These are phyloP conservation scores for Cosmia pyralina DNA, from an alignment of 2,888 invertebrate genomes.

Conservation along the genomic window DNA sequence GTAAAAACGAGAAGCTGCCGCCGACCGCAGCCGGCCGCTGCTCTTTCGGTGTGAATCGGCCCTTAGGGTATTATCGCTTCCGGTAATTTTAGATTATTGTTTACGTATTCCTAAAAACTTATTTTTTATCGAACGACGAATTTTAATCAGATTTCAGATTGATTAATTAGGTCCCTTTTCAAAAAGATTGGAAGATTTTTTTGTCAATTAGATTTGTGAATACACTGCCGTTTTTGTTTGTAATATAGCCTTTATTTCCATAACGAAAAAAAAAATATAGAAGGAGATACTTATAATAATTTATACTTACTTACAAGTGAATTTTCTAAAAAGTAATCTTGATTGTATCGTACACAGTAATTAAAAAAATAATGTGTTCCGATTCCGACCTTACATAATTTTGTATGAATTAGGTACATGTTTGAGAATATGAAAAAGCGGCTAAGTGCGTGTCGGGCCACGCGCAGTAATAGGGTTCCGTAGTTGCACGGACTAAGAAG, in stretches of 20 bases:
- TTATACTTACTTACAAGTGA: too few species aligned
- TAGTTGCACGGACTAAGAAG: too few species aligned
- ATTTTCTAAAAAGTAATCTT: not conserved
- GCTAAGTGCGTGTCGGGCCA: too few species aligned
- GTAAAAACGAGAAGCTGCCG: too few species aligned
- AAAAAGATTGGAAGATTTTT: accelerated
- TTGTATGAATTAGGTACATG: too few species aligned
- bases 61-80: slow-evolving; percentile 3
- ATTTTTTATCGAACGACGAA: not conserved
- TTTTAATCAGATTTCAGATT: not conserved
- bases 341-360: too few species aligned
- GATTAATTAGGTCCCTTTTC: not conserved
- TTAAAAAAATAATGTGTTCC: not conserved
- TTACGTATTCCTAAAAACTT: not conserved
- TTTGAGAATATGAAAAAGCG: not conserved
- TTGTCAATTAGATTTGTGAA: not conserved
- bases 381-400: not conserved
- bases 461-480: too few species aligned
- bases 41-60: not conserved
- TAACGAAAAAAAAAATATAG: not conserved
- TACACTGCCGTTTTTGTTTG: not conserved
- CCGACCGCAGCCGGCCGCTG: too few species aligned
- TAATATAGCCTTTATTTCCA: too few species aligned
- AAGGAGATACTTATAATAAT: too few species aligned
- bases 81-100: not conserved